Conservation (phyloP, 2,113 vertebrate species). For the Oreotragus oreotragus region DNA sequence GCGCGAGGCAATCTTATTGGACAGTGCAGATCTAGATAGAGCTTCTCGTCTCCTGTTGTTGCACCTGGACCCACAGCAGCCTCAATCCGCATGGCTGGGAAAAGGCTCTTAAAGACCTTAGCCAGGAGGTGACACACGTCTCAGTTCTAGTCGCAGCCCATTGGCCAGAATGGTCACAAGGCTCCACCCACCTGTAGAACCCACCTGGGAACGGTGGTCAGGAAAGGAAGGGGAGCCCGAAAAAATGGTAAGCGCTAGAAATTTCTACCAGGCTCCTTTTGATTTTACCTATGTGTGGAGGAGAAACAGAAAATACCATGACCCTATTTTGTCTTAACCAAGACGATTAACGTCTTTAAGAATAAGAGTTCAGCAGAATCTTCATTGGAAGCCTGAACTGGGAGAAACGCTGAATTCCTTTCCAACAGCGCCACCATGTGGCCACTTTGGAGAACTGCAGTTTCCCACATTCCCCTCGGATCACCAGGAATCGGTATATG, state of each 20-base stretch:
- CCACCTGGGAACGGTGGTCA: accelerated
- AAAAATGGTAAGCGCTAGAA: not conserved
- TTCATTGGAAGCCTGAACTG: accelerated
- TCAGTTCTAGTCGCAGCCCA: not conserved
- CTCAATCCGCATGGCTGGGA: accelerated
- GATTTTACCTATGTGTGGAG: not conserved
- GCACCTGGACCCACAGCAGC: not conserved
- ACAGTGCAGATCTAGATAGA: not conserved
- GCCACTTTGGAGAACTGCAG: not conserved
- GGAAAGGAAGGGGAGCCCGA: not conserved
- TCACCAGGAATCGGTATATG: accelerated
- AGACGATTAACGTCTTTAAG: not conserved
- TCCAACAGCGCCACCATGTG: not conserved
- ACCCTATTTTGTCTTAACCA: not conserved
- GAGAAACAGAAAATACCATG: not conserved
- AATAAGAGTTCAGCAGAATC: not conserved
- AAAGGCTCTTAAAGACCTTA: not conserved
- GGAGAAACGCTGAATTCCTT: not conserved
- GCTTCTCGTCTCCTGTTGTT: not conserved
- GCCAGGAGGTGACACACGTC: not conserved
- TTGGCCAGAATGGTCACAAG: not conserved
- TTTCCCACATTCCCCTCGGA: accelerated
- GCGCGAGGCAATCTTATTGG: not conserved
- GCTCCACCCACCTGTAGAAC: not conserved
- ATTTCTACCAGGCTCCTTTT: not conserved